Base-by-base conservation (phyloP, 1,140 invertebrate species). In the Rhyzopertha dominica region DNA sequence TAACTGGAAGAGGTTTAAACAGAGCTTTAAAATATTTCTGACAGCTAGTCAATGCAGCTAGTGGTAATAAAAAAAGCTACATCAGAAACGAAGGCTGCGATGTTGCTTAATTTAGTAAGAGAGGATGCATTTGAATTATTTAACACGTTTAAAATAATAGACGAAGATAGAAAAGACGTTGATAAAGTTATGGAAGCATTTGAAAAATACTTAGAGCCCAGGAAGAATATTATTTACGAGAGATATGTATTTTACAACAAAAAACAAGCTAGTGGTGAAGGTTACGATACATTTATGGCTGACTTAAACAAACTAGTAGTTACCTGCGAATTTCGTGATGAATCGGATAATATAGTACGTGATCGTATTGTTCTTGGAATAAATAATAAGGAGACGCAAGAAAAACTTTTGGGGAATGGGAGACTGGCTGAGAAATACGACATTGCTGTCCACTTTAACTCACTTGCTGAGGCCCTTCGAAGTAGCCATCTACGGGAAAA, bases 321-420 rank as follows among this genome's bases (percentile, higher is more conserved):
- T 37, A 34, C 30, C 3, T 58, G 55, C 40, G 35, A 43, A 2
- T 60, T 40, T 48, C 37, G 44, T 26, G 35, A 49, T 19, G 16
- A 36, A 23, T 30, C 31, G 20, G 45, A 52, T 32, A 13, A 13
- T 14, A 45, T 55, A 22, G 10, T 52, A 17, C 30, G 53, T 19
- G 53, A 51, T 43, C 19, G 36, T 9, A 49, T 53, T 13, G 37
- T 53, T 14, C 8, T 48, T 22, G 41, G 36, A 13, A 34, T 48
- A 12, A 20, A 35, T 9, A 28, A 43, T 34, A 30, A 25, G 22
- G n/a, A 42, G 12, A 16, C 58, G 4, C 54, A 58, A 34, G 53
- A 63, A 34, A 57, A 47, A 37, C 26, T 67, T 10, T 37, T 62
- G 20, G 45, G 51, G 35, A 50, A 41, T n/a, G 37, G 49, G 50